phyloP scores from a whole-genome alignment of 2,113 vertebrate genomes.

The Tachysurus fulvidraco region DNA sequence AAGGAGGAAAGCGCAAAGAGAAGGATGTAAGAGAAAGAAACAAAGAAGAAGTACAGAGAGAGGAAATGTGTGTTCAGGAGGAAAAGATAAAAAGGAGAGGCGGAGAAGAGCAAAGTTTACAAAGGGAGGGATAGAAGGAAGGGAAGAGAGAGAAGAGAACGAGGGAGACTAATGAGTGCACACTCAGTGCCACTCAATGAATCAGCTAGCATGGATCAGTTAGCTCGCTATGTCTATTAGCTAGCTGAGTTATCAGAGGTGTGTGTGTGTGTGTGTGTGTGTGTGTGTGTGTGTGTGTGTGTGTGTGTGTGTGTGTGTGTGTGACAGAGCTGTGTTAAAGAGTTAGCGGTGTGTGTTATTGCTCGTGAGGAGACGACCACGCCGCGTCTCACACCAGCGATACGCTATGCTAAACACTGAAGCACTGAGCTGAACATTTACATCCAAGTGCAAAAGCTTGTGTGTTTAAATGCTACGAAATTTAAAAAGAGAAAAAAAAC shows the following conservation, averaged over 20 bases:
- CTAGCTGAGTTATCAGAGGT: not conserved
- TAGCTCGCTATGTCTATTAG: not conserved
- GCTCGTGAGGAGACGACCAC: constrained; percentile 11
- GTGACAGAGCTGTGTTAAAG: not conserved
- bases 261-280: too few relatives aligned
- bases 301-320: not conserved
- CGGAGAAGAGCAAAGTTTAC: not conserved
- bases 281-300: not conserved
- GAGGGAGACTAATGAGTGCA: too few relatives aligned
- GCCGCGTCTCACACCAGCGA: not conserved
- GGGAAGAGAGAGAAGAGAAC: not conserved
- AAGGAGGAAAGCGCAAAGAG: not conserved
- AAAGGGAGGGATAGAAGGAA: not conserved
- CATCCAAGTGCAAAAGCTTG: constrained; percentile 38
- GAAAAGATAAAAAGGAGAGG: not conserved
- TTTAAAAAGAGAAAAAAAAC: not conserved
- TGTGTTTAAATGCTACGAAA: constrained; percentile 1
- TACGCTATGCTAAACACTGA: constrained; percentile 8
- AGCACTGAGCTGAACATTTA: constrained; percentile 37
- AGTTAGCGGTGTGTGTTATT: constrained; percentile 18
- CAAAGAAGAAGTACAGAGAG: not conserved
- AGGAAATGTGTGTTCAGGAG: not conserved
- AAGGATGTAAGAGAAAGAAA: too few relatives aligned
- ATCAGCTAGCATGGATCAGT: not conserved
- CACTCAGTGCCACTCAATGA: not conserved